Base-by-base conservation (phyloP, 2,888 invertebrate species). In the Yponomeuta evonymella region DNA sequence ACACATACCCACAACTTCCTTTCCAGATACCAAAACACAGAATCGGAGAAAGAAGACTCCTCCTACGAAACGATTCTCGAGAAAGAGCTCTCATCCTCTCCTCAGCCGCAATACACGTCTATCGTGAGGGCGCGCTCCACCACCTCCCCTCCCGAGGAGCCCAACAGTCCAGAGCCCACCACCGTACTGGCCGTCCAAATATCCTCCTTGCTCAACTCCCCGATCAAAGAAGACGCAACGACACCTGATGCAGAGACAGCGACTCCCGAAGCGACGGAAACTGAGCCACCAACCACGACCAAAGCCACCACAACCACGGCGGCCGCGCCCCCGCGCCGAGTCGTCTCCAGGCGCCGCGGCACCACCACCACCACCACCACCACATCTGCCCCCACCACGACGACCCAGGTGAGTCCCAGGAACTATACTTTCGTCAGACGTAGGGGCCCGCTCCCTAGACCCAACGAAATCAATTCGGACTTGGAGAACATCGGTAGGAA, bases 331-430 rank as follows among this genome's bases (percentile, higher is more conserved):
- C 76, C 84, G 29, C 82, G 87, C n/a, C 83, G 84, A 36, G 76
- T 78, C 23, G 63, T 81, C 48, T 74, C 83, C 69, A 82, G 84
- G 70, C 83, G 87, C 48, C 81, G 87, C 70, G 85, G 85, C 1
- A 78, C 87, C 12, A 79, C 85, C 2, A 81, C 85, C 2, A 81
- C 80, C 23, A 77, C 81, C 23, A 77, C 82, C 2, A 72, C 84
- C 23, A 77, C 85, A n/a, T 78, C 85, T 8, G 75, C 82, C 69
- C 76, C 83, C 1, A 77, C 83, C 10, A 77, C 86, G 10, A 79
- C 85, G 12, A 87, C 88, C 10, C 90, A 91, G 94, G 94, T 94
- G 89, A 94, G 94, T 92, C 85, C 86, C 81, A 93, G 89, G 90
- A 92, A 87, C 83, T 92, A 90, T 84, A 80, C 88, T 83, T 88